A percentile compares a stretch with the other conserved stretches of the same genome.
Evolutionary conservation across 2,888 invertebrate species (phyloP).

Genomic region (Latrodectus hesperus): DNA sequence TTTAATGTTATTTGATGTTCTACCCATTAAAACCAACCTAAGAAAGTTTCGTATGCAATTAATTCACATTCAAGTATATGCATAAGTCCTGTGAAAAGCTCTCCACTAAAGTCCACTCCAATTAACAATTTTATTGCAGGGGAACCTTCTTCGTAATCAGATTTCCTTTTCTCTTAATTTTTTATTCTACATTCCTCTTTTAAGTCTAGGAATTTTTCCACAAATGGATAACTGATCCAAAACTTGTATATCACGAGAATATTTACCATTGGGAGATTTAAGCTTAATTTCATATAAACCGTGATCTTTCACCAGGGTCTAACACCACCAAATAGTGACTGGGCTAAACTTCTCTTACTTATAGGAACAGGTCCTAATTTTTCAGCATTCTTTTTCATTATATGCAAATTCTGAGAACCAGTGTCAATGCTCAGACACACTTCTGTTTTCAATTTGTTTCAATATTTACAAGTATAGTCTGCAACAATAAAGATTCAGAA

Average conservation of each 20-base stretch:
- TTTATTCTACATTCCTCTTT: slow-evolving; percentile 1
- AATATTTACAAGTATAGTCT: too few relatives aligned
- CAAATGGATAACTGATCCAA: not conserved
- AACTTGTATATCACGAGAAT: not conserved
- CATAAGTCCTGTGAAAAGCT: slow-evolving; percentile 2
- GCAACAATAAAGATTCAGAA: not conserved
- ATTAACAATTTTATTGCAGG: not conserved
- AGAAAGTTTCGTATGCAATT: not conserved
- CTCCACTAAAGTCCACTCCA: not conserved
- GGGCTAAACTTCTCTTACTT: slow-evolving; percentile 3
- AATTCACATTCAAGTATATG: not conserved
- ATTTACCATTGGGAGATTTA: too few relatives aligned
- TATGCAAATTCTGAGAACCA: not conserved
- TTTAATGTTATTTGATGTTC: not conserved
- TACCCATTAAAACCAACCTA: slow-evolving; percentile 3
- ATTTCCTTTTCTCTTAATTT: not conserved
- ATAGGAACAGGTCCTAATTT: not conserved
- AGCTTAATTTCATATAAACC: slow-evolving; percentile 1
- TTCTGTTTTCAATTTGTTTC: not conserved
- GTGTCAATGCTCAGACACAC: slow-evolving; percentile 5
- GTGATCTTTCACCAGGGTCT: not conserved
- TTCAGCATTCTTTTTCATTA: slow-evolving; percentile 5
- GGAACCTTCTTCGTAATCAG: slow-evolving; percentile 12
- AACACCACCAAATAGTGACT: not conserved
- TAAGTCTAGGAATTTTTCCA: not conserved